Percentiles rank a stretch among this genome's conserved stretches.
Conservation (phyloP, 2,113 vertebrate species). For the Stercorarius parasiticus region DNA sequence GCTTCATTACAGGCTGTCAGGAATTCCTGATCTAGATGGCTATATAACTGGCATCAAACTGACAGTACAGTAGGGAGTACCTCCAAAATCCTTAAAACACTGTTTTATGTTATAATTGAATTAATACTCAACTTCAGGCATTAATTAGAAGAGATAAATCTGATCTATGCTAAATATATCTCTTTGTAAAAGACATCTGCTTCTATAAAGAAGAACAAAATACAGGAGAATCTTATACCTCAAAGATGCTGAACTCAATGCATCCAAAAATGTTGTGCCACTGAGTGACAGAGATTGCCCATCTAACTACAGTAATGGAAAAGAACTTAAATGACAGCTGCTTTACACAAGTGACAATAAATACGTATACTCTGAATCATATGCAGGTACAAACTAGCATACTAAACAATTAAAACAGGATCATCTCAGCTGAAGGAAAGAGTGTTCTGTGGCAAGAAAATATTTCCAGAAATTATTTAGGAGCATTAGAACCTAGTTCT, state of each 20-base stretch:
- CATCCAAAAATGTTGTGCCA: neutral
- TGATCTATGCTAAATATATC: neutral
- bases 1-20: neutral
- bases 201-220: neutral
- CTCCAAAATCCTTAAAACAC: neutral
- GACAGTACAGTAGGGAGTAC: neutral
- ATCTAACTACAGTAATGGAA: neutral
- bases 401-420: neutral
- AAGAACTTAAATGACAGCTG: neutral
- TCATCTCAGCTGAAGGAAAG: neutral
- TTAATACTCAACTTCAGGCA: neutral
- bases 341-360: neutral
- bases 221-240: neutral
- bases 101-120: neutral
- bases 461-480: neutral
- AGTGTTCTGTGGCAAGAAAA: neutral
- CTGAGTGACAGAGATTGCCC: neutral
- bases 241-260: neutral
- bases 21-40: neutral
- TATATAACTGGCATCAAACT: neutral
- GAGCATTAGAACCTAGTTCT: neutral
- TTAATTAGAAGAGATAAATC: neutral
- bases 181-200: neutral
- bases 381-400: neutral
- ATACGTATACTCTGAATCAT: neutral